Evolutionary conservation across 2,888 invertebrate species (phyloP), one percentile per base, ranked within the genome.

Genomic region (Blastobasis lacticolella): DNA sequence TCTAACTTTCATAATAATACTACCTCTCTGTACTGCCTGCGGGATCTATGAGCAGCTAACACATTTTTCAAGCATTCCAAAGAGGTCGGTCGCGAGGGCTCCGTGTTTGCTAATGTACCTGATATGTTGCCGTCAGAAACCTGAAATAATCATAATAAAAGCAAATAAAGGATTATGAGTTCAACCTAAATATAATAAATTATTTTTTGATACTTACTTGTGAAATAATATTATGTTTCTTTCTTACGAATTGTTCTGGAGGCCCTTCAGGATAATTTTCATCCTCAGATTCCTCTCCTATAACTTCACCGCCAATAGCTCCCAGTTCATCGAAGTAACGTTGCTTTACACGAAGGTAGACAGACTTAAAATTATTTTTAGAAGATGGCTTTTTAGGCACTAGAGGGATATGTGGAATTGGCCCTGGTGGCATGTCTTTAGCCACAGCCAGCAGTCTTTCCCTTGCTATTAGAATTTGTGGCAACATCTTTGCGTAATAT

Each of bases 261-360:
- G 92, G 91, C 0, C 93, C 93, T 69, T 93, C 93, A 45, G 93
- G 92, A 72, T 92, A 93, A 64, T 92, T 93, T 62, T 96, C 95
- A 81, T 94, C 94, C 59, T 95, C 95, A 38, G 94, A 94, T 54
- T 91, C 89, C 49, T 93, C 91, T n/a, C 93, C 93, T 49, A 93
- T 90, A 62, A 94, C 93, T 61, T 92, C 90, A 63, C 92, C 89
- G 55, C 81, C 68, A 38, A 95, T 90, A 52, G 92, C 91, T 48
- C 91, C 81, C 47, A 96, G 80, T 67, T 94, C 93, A 71, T 93
- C 91, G 80, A 92, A 92, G 69, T 86, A 87, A 56, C 86, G 82
- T 52, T 82, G 90, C 45, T 87, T 89, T 0, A 90, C 90, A 59
- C 91, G 75, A 38, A 89, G 60, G 62, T 90, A 88, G 44, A 91